These are phyloP conservation scores for Epinotia nisella DNA, from an alignment of 2,888 invertebrate genomes.

Conservation along the genomic window DNA sequence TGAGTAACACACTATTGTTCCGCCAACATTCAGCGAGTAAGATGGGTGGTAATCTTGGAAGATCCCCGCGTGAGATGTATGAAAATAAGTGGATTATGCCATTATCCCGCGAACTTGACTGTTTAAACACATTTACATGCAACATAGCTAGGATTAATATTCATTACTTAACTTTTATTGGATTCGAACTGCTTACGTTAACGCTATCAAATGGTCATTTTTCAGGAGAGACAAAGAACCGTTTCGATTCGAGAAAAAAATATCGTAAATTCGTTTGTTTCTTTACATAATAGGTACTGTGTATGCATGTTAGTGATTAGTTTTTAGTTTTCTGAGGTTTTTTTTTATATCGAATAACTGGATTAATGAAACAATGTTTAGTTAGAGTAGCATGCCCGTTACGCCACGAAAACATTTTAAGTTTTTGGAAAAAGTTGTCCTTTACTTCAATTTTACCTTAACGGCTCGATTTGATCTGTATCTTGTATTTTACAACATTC, in stretches of 20 bases:
- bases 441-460: too few species aligned
- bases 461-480: too few species aligned
- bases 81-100: constrained; percentile 40
- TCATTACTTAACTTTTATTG: not conserved
- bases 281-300: too few species aligned
- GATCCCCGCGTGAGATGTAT: constrained; percentile 41
- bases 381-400: too few species aligned
- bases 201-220: not conserved
- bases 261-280: too few species aligned
- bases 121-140: constrained; percentile 22
- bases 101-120: constrained; percentile 34
- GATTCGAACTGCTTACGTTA: not conserved
- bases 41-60: constrained; percentile 33
- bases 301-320: too few species aligned
- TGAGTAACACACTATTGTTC: not conserved
- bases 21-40: constrained; percentile 1
- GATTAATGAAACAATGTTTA: too few species aligned
- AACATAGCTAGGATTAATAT: not conserved
- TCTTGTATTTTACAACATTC: too few species aligned
- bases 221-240: not conserved
- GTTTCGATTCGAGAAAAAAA: not conserved
- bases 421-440: too few species aligned
- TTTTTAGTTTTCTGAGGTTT: too few species aligned
- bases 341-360: not conserved
- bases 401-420: too few species aligned